Percentiles rank a stretch among this genome's conserved stretches.
These are phyloP conservation scores for Trachops cirrhosus DNA, from an alignment of 2,797 vertebrate genomes.

Conservation along the genomic window DNA sequence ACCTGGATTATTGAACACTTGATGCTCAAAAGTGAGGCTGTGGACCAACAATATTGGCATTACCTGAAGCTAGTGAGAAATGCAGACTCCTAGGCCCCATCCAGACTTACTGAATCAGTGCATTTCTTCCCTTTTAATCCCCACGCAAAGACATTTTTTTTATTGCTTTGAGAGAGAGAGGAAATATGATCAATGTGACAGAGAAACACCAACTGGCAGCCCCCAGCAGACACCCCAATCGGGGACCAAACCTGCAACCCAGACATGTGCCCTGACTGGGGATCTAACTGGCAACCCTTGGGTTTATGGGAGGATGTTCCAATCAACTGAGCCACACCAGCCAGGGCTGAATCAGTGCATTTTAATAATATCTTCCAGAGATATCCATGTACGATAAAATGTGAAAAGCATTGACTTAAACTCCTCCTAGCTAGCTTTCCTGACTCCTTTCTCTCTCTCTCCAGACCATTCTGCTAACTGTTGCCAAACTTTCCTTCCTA, in stretches of 20 bases:
- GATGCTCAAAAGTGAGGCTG: neutral
- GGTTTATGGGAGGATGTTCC: neutral
- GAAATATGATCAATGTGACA: neutral
- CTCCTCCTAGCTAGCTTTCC: neutral
- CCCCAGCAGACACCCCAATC: neutral
- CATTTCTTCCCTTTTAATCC: neutral
- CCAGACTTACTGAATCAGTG: neutral
- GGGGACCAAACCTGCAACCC: neutral
- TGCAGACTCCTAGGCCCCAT: neutral
- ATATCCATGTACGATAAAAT: neutral
- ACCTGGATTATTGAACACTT: neutral
- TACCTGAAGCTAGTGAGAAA: neutral
- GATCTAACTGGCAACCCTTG: neutral
- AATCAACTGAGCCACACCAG: neutral
- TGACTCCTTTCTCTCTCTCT: neutral
- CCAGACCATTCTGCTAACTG: conserved; percentile 31
- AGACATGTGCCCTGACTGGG: neutral
- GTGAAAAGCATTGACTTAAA: conserved; percentile 50
- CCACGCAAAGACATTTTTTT: neutral
- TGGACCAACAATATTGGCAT: neutral
- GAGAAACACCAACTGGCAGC: neutral
- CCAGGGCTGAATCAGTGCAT: neutral
- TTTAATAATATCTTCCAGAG: neutral
- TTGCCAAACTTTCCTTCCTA: conserved; percentile 30
- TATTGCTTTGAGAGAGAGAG: neutral